Conservation (phyloP, 2,113 vertebrate genomes). For the Dipodomys spectabilis region DNA sequence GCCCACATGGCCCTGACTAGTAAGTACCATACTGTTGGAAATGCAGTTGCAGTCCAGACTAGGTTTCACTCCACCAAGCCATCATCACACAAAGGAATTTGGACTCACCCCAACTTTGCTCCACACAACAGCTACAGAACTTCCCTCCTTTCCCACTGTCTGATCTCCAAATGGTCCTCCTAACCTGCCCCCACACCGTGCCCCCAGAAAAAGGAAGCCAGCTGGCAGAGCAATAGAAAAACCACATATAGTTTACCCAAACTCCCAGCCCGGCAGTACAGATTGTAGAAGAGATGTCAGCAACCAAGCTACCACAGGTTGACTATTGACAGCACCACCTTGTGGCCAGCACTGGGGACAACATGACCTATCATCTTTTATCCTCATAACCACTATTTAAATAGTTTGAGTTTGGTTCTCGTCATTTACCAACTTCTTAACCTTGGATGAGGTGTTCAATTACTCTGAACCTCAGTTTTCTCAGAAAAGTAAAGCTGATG, state of each 20-base stretch:
- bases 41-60: neutral
- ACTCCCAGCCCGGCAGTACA: neutral
- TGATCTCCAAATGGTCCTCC: neutral
- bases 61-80: neutral
- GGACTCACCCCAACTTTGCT: neutral
- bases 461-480: neutral
- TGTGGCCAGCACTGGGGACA: neutral
- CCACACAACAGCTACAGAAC: neutral
- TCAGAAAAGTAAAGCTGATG: neutral
- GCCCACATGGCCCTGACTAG: neutral
- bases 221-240: neutral
- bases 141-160: neutral
- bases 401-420: neutral
- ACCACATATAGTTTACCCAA: neutral
- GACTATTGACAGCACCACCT: neutral
- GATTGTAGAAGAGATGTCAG: neutral
- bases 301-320: neutral
- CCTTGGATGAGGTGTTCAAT: neutral
- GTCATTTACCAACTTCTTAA: neutral
- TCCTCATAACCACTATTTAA: neutral
- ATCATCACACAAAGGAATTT: neutral
- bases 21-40: accelerated
- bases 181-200: too few species aligned
- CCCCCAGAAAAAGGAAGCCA: neutral
- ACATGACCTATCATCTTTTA: neutral